These are phyloP conservation scores for Monomorium pharaonis DNA, from an alignment of 1,140 invertebrate species.

Conservation along the genomic window DNA sequence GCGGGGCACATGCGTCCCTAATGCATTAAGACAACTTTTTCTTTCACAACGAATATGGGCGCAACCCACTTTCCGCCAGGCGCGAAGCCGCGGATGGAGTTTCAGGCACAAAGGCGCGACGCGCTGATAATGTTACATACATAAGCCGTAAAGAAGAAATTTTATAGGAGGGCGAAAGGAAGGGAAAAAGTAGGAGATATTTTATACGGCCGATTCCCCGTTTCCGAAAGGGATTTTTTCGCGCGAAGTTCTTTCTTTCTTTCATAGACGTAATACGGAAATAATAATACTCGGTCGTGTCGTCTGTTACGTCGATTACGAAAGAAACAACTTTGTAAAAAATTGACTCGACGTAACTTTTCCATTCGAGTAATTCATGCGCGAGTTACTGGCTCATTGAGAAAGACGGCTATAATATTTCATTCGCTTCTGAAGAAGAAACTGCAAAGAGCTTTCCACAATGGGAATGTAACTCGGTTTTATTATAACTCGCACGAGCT, in stretches of 20 bases:
- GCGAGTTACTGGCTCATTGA: background rate
- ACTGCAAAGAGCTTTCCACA: background rate
- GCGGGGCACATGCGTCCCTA: slow-evolving; percentile 22
- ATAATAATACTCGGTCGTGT: background rate
- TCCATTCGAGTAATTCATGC: slow-evolving; percentile 7
- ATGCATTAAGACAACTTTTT: slow-evolving; percentile 54
- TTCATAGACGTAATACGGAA: background rate
- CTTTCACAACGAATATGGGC: background rate
- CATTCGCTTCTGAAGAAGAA: background rate
- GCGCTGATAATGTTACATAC: background rate
- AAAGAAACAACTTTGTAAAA: slow-evolving; percentile 9
- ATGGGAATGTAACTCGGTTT: background rate
- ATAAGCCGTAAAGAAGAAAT: slow-evolving; percentile 14
- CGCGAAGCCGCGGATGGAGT: slow-evolving; percentile 11
- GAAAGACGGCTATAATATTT: background rate
- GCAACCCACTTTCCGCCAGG: slow-evolving; percentile 2
- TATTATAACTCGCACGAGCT: background rate
- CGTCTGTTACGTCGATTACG: background rate
- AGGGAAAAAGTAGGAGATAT: background rate
- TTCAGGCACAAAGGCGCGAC: background rate
- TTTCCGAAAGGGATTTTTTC: background rate
- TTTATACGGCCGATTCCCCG: background rate
- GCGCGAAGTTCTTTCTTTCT: background rate
- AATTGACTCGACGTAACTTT: background rate
- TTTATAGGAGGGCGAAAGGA: background rate